phyloP scores from a whole-genome alignment of 2,113 vertebrate species.

The Coryphaenoides rupestris region DNA sequence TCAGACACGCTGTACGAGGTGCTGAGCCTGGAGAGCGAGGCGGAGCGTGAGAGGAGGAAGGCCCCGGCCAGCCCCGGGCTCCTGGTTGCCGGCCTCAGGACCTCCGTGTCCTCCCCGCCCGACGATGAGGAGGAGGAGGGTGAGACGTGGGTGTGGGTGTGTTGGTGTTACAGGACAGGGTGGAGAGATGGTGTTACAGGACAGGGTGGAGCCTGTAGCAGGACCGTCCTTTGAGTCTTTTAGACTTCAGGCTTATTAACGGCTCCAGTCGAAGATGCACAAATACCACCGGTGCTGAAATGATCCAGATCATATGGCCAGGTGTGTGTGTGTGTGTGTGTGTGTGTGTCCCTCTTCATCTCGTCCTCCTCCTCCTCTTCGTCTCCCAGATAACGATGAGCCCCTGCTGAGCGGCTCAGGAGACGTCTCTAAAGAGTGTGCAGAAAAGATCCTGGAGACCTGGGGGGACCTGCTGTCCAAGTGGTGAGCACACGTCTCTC shows the following conservation, averaged over 20 bases:
- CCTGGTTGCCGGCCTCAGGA: conserved; percentile 77
- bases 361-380: conserved; percentile 2
- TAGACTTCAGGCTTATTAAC: too few species aligned
- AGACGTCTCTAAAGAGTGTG: conserved; percentile 98
- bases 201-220: too few species aligned
- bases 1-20: conserved; percentile 91
- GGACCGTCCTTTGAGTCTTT: too few species aligned
- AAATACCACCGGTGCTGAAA: too few species aligned
- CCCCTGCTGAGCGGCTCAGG: conserved; percentile 95
- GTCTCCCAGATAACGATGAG: conserved; percentile 92
- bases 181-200: too few species aligned
- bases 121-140: conserved; percentile 99
- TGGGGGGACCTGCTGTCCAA: conserved; percentile 97
- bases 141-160: conserved; percentile 37
- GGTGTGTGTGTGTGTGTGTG: not conserved
- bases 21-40: conserved; percentile 91
- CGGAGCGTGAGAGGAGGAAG: conserved; percentile 88
- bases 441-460: conserved; percentile 97
- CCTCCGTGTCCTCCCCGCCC: conserved; percentile 88
- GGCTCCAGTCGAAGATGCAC: too few species aligned
- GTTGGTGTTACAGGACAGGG: too few species aligned
- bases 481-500: conserved; percentile 76
- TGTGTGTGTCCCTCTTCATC: conserved; percentile 6
- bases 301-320: too few species aligned
- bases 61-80: conserved; percentile 89